phyloP scores from a whole-genome alignment of 2,797 vertebrate genomes.

The Sebastolobus alascanus region DNA sequence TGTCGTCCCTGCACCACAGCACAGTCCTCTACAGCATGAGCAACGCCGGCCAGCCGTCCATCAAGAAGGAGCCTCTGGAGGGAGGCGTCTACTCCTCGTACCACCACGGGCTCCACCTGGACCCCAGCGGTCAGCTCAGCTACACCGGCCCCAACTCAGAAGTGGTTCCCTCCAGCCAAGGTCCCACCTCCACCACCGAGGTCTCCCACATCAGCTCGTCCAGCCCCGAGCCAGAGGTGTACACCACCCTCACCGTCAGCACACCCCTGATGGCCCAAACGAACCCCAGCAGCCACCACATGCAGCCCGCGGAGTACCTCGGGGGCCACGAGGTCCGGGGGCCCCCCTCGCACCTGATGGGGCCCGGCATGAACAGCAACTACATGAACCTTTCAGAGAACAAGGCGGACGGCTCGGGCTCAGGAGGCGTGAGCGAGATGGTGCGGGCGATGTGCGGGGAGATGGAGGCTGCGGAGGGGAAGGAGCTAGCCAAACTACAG shows the following conservation, averaged over 20 bases:
- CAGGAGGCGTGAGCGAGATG: constrained; percentile 88
- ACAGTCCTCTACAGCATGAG: constrained; percentile 93
- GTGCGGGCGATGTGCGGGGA: constrained; percentile 93
- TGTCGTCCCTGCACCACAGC: constrained; percentile 90
- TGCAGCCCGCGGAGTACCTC: constrained; percentile 89
- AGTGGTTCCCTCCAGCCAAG: constrained; percentile 81
- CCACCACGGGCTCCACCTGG: constrained; percentile 90
- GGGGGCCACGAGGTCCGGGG: constrained; percentile 82
- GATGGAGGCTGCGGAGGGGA: constrained; percentile 91
- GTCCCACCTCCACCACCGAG: constrained; percentile 73
- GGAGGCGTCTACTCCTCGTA: constrained; percentile 90
- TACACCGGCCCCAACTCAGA: constrained; percentile 89
- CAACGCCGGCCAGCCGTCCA: constrained; percentile 84
- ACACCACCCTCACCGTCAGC: constrained; percentile 92
- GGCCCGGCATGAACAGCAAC: constrained; percentile 86
- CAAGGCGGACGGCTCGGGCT: constrained; percentile 81
- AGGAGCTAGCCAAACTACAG: constrained; percentile 96
- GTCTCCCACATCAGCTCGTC: constrained; percentile 86
- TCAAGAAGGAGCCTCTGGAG: constrained; percentile 97
- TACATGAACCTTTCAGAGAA: constrained; percentile 89
- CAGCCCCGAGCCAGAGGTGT: constrained; percentile 90
- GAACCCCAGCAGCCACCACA: constrained; percentile 85
- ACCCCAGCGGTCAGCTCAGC: constrained; percentile 90
- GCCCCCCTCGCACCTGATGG: constrained; percentile 86
- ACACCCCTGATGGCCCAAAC: constrained; percentile 89